Percentiles rank a stretch among this genome's conserved stretches.
Conservation (phyloP, 2,888 invertebrate genomes). For the Eudemis profundana region DNA sequence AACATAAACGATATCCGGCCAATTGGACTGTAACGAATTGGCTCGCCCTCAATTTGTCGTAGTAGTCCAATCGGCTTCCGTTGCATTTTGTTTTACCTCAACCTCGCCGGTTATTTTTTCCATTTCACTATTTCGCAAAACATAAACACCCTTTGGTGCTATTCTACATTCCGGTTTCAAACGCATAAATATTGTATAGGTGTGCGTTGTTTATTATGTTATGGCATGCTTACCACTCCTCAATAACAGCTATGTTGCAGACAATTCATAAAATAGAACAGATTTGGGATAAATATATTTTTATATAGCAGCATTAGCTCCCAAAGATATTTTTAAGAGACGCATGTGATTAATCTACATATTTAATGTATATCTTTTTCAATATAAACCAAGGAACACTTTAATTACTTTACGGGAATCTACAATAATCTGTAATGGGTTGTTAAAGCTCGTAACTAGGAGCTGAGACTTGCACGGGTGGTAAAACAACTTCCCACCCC, state of each 20-base stretch:
- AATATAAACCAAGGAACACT: neutral
- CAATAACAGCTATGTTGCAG: slow-evolving; percentile 37
- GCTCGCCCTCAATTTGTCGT: slow-evolving; percentile 81
- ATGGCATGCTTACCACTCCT: slow-evolving; percentile 29
- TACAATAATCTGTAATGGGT: slow-evolving; percentile 17
- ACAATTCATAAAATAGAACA: slow-evolving; percentile 19
- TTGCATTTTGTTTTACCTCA: slow-evolving; percentile 74
- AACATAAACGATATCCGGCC: slow-evolving; percentile 81
- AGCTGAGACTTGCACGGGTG: slow-evolving; percentile 18
- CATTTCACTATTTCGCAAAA: slow-evolving; percentile 46
- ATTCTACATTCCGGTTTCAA: slow-evolving; percentile 18
- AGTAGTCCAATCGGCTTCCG: slow-evolving; percentile 73
- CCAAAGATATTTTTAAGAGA: neutral
- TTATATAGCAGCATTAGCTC: neutral
- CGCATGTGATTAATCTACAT: no score
- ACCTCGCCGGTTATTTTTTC: slow-evolving; percentile 57
- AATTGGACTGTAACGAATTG: slow-evolving; percentile 85
- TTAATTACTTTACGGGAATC: neutral
- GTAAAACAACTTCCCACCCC: slow-evolving; percentile 31
- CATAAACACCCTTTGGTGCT: slow-evolving; percentile 25
- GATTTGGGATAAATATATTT: slow-evolving; percentile 6
- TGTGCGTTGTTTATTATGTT: slow-evolving; percentile 37
- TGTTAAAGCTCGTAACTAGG: slow-evolving; percentile 3
- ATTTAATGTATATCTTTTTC: neutral
- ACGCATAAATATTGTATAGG: slow-evolving; percentile 24